Evolutionary conservation across 2,113 vertebrate genomes (phyloP), one percentile per base, ranked within the genome.

Genomic region (Poeciliopsis turrubarensis): DNA sequence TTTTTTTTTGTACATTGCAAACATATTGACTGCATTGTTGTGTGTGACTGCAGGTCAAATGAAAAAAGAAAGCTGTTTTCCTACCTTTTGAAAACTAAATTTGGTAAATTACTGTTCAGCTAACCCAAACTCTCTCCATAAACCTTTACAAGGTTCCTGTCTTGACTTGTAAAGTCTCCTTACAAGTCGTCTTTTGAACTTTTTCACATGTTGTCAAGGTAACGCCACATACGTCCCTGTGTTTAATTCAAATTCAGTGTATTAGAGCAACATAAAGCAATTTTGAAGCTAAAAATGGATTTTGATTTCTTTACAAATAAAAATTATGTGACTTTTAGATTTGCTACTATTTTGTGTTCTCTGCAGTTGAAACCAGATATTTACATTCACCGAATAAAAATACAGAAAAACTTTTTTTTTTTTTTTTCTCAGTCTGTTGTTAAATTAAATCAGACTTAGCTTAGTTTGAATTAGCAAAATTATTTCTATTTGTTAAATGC

Each of bases 61-160:
- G 19, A 67, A 27, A 15, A 19, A 54, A 54, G 2, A 37, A 39
- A 67, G 41, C 25, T 17, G 65, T n/a, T 41, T 67, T 37, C 26
- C 65, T 26, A 29, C 65, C 26, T 27, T 39, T 44, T 44, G 51
- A 57, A 26, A 66, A 41, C 65, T 66, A 66, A 67, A 67, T 67
- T 39, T 29, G 37, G 65, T 67, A 67, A 41, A 67, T 44, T 41
- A 29, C n/a, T 27, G 65, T 39, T 67, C 65, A 22, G 65, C 65
- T 44, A 27, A 44, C 37, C 22, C 17, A 6, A 27, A 14, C 37
- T 15, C 9, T 27, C 27, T 44, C 7, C 22, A 67, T 41, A 67
- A 67, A 67, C 37, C 41, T 44, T 44, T 29, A 67, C 32, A 44
- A 6, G 12, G 14, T 66, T 66, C 65, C 34, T 66, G 65, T 67